phyloP scores from a whole-genome alignment of 2,888 invertebrate species.

The Parnassius glacialis region DNA sequence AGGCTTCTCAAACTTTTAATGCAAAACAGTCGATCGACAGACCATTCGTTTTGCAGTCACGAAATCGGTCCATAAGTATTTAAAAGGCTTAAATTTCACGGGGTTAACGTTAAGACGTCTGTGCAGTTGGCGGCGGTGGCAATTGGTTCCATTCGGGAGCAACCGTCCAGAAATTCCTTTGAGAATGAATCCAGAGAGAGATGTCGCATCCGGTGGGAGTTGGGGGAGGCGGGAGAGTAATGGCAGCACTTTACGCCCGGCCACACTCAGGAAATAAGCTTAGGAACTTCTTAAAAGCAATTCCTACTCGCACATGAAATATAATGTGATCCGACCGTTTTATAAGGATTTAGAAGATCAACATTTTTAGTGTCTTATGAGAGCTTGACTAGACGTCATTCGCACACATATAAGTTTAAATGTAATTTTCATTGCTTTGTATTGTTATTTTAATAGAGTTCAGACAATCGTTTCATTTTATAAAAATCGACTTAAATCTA shows the following conservation, averaged over 20 bases:
- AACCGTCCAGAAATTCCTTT: slow-evolving; percentile 72
- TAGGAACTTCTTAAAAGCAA: slow-evolving; percentile 79
- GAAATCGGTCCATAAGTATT: slow-evolving; percentile 4
- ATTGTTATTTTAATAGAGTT: too few relatives aligned
- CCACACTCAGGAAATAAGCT: slow-evolving; percentile 79
- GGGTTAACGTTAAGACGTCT: slow-evolving; percentile 21
- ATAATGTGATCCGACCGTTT: slow-evolving; percentile 73
- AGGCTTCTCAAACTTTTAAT: neutral
- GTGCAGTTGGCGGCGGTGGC: slow-evolving; percentile 32
- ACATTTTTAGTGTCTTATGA: slow-evolving; percentile 49
- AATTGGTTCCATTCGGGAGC: slow-evolving; percentile 64
- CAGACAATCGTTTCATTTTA: too few relatives aligned
- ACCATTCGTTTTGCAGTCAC: neutral
- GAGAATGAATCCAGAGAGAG: slow-evolving; percentile 38
- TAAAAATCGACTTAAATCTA: too few relatives aligned
- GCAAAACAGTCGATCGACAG: too few relatives aligned
- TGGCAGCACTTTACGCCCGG: slow-evolving; percentile 77
- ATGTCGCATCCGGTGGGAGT: slow-evolving; percentile 45
- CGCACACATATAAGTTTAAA: slow-evolving; percentile 13
- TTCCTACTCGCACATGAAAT: slow-evolving; percentile 75
- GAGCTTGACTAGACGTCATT: slow-evolving; percentile 27
- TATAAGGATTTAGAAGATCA: slow-evolving; percentile 73
- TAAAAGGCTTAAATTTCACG: slow-evolving; percentile 10
- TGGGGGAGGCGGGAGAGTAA: slow-evolving; percentile 54
- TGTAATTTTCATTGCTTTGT: too few relatives aligned